Percentiles rank a stretch among this genome's conserved stretches.
Evolutionary conservation across 1,140 invertebrate genomes (phyloP).

Genomic region (Drosophila orosa): DNA sequence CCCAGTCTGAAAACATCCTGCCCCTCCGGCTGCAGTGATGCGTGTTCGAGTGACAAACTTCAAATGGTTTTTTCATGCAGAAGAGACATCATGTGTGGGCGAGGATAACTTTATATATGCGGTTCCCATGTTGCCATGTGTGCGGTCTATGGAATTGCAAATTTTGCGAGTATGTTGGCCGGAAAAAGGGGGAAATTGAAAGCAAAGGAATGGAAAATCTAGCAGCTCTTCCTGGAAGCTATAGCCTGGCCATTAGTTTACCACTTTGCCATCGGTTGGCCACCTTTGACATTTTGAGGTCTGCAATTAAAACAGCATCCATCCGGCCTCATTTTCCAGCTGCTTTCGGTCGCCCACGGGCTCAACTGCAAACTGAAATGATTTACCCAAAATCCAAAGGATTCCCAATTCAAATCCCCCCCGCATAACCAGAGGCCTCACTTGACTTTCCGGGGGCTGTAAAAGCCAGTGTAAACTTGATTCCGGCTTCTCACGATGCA

Average conservation of each 20-base stretch:
- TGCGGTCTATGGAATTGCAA: constrained; percentile 20
- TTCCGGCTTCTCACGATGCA: not conserved
- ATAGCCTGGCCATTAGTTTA: not conserved
- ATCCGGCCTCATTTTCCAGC: constrained; percentile 1
- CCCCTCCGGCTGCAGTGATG: not conserved
- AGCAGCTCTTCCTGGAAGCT: not conserved
- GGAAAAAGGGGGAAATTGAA: not conserved
- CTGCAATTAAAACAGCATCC: constrained; percentile 17
- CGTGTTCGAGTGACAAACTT: constrained; percentile 32
- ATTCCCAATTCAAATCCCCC: not conserved
- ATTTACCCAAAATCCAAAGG: not conserved
- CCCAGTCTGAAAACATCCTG: no score
- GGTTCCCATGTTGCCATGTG: constrained; percentile 10
- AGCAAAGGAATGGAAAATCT: constrained; percentile 18
- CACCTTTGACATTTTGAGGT: constrained; percentile 27
- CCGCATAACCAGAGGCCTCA: not conserved
- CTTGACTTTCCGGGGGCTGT: not conserved
- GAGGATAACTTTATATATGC: constrained; percentile 10
- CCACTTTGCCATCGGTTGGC: not conserved
- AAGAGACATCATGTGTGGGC: constrained; percentile 14
- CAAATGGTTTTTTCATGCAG: constrained; percentile 34
- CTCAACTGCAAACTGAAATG: not conserved
- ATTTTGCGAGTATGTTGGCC: not conserved
- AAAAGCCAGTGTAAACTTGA: not conserved
- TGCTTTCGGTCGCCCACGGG: constrained; percentile 12